Conservation (phyloP, 2,113 vertebrate species). For the Sterrhoptilus dennistouni region DNA sequence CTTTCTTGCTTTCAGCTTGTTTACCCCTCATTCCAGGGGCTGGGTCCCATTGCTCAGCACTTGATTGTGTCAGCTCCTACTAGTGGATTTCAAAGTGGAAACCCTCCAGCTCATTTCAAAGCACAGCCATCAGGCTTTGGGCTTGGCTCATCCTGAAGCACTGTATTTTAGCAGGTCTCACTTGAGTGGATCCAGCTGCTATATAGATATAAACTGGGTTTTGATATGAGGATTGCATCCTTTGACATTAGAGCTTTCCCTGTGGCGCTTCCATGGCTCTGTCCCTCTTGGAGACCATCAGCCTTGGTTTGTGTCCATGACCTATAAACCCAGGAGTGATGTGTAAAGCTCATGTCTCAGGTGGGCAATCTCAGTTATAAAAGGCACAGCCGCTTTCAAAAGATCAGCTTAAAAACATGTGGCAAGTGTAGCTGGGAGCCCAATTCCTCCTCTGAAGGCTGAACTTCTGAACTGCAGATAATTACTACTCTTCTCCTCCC, state of each 20-base stretch:
- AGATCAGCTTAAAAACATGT: neutral
- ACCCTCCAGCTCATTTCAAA: neutral
- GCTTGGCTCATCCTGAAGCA: neutral
- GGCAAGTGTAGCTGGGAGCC: neutral
- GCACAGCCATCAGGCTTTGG: neutral
- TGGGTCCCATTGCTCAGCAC: neutral
- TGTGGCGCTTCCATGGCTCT: accelerated
- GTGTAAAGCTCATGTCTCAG: neutral
- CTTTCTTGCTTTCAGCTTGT: neutral
- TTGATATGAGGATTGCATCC: accelerated
- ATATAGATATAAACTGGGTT: neutral
- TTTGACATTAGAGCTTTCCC: neutral
- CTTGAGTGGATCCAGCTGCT: neutral
- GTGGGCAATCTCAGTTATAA: neutral
- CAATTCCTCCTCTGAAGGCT: neutral
- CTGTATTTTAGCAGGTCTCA: neutral
- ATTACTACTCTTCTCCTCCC: neutral
- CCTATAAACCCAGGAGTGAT: neutral
- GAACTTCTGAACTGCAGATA: constrained; percentile 3
- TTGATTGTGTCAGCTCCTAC: neutral
- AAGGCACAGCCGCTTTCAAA: neutral
- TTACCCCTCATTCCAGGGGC: neutral
- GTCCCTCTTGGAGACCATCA: neutral
- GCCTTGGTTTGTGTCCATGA: neutral
- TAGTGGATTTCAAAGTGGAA: neutral